A percentile compares a stretch with the other conserved stretches of the same genome.
These are phyloP conservation scores for Cynopterus brachyotis DNA, from an alignment of 2,113 vertebrate species.

Conservation along the genomic window DNA sequence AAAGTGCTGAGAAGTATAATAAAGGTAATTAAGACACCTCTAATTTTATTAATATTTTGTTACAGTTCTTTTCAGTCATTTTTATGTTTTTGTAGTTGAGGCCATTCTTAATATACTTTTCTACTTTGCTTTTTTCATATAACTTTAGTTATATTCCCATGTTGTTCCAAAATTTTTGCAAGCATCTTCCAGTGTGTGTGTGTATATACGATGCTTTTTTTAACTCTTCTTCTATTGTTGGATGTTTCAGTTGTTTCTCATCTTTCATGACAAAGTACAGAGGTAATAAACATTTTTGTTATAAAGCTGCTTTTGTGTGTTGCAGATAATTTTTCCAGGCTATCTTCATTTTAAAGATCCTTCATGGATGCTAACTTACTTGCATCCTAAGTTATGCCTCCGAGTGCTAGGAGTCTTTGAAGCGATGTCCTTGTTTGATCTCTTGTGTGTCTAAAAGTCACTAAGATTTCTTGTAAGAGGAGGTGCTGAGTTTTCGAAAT, in stretches of 20 bases:
- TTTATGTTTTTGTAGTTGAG: not conserved
- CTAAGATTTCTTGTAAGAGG: not conserved
- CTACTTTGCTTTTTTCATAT: not conserved
- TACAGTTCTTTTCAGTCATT: not conserved
- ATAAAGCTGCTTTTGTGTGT: not conserved
- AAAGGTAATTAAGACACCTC: not conserved
- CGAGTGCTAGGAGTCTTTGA: not conserved
- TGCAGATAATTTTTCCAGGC: not conserved
- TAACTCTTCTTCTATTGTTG: not conserved
- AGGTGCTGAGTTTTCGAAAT: not conserved
- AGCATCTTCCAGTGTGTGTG: not conserved
- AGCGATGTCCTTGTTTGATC: not conserved
- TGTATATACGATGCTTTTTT: not conserved
- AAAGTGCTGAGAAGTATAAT: not conserved
- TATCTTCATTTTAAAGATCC: not conserved
- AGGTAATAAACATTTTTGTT: not conserved
- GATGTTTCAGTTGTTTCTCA: not conserved
- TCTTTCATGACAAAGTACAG: not conserved
- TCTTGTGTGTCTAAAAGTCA: not conserved
- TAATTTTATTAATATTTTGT: not conserved
- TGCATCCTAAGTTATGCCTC: not conserved
- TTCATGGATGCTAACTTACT: not conserved
- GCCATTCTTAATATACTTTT: not conserved
- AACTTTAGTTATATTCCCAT: not conserved
- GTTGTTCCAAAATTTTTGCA: not conserved